Evolutionary conservation across 92 coral and sea anemone genomes (phyloP).

Genomic region (Diadumene lineata): DNA sequence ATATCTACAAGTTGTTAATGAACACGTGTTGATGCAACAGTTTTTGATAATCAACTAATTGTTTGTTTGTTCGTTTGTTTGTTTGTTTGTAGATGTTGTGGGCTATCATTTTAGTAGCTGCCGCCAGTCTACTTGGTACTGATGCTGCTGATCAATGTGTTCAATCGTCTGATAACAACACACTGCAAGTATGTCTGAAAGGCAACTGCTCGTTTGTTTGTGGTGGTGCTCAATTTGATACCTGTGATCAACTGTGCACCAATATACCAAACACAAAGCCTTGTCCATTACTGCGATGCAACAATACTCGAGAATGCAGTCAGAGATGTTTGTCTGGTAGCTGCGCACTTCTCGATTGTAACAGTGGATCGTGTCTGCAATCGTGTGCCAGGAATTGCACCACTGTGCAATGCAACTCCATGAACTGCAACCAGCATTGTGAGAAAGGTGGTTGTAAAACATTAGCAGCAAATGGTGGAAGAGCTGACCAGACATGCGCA

Average conservation of each 20-base stretch:
- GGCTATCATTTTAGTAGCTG: neutral
- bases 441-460: slow-evolving; percentile 50
- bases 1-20: no score
- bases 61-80: neutral
- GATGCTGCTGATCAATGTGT: slow-evolving; percentile 3
- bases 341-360: slow-evolving; percentile 37
- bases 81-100: neutral
- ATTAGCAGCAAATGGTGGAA: slow-evolving; percentile 30
- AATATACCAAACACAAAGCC: neutral
- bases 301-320: slow-evolving; percentile 34
- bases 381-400: slow-evolving; percentile 42
- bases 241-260: slow-evolving; percentile 22
- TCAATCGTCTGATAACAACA: slow-evolving; percentile 12
- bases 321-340: slow-evolving; percentile 49
- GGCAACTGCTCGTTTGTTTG: slow-evolving; percentile 55
- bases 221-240: slow-evolving; percentile 5
- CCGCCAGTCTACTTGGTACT: neutral
- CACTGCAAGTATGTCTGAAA: slow-evolving; percentile 53
- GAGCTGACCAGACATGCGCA: slow-evolving; percentile 51
- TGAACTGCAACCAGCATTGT: slow-evolving; percentile 61
- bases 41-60: no score
- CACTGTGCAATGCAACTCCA: slow-evolving; percentile 38
- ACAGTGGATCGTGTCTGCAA: slow-evolving; percentile 44
- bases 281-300: slow-evolving; percentile 26
- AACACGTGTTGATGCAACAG: no score